These are phyloP conservation scores for Malaclemys terrapin DNA, from an alignment of 2,113 vertebrate species.

Conservation along the genomic window DNA sequence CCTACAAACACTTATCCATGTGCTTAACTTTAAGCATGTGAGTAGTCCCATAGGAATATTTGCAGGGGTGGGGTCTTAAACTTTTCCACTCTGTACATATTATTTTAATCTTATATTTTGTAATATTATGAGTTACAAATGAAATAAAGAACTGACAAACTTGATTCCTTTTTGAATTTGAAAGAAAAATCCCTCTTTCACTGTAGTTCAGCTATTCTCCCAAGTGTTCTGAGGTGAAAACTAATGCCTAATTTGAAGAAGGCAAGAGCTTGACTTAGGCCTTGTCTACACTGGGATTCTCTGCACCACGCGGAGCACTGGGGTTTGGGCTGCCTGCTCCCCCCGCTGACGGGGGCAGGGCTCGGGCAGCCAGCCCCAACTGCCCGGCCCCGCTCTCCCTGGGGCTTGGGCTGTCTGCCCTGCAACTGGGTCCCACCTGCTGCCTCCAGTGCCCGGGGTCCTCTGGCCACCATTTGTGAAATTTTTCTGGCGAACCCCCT, in stretches of 20 bases:
- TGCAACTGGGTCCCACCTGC: too few species aligned
- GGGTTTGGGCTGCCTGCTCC: too few species aligned
- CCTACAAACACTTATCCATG: not conserved
- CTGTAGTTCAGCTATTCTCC: not conserved
- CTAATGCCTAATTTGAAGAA: not conserved
- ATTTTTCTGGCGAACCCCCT: too few species aligned
- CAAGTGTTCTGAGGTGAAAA: not conserved
- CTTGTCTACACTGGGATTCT: not conserved
- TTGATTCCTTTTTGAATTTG: not conserved
- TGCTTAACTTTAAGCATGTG: not conserved
- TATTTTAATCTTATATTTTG: not conserved
- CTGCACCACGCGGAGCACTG: not conserved
- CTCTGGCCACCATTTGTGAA: too few species aligned
- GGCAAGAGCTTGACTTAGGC: not conserved
- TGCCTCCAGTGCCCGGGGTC: too few species aligned
- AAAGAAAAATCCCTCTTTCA: not conserved
- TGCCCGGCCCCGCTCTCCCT: too few species aligned
- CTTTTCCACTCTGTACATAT: not conserved
- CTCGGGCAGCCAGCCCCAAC: too few species aligned
- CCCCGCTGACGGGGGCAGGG: too few species aligned
- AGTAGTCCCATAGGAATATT: not conserved
- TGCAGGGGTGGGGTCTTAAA: not conserved
- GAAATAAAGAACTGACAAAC: not conserved
- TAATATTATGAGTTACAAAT: not conserved
- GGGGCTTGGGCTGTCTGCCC: too few species aligned